Evolutionary conservation across 2,888 invertebrate genomes (phyloP), one percentile per base, ranked within the genome.

Genomic region (Chaitophorus viminalis): DNA sequence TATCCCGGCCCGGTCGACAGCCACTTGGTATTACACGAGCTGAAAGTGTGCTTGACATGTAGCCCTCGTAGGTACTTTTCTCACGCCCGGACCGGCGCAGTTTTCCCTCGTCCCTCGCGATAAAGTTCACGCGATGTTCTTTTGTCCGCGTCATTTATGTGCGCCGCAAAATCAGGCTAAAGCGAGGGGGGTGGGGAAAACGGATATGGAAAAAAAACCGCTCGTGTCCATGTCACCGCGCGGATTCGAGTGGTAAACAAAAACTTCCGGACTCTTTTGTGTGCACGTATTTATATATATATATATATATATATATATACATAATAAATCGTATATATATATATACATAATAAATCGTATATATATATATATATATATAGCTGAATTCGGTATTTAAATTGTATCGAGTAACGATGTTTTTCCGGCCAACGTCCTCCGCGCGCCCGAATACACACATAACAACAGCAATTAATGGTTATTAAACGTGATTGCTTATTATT

Each of bases 171-270:
- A 11, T 14, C 14, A 14, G 54, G 11, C 11, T 39, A 5, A n/a
- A 65, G n/a, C 65, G 25, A 29, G n/a, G 3, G 14, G 14, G 29
- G 29, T n/a, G n/a, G 29, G 11, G 11, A 54, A 54, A 54, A 21
- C 54, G 33, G n/a, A 54, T 25, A 65, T 25, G 54, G 18, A 39
- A n/a, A 76, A 39, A 9, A 39, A 39, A 39, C 39, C 6, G 39
- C 11, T 11, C 25, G 36, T 17, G 54, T 36, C 33, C 17, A 36
- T n/a, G 25, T 33, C 29, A 4, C 14, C 17, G 68, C 14, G n/a
- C n/a, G n/a, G 14, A n/a, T 60, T 33, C n/a, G 78, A 60, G 60
- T 60, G 78, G 33, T 78, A 78, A 78, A 78, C 31, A 78, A 78
- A 60, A 60, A 54, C n/a, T 33, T 78, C 25, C 54, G 54, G 33